These are phyloP conservation scores for Erebia epiphron DNA, from an alignment of 2,888 invertebrate genomes.

Conservation along the genomic window DNA sequence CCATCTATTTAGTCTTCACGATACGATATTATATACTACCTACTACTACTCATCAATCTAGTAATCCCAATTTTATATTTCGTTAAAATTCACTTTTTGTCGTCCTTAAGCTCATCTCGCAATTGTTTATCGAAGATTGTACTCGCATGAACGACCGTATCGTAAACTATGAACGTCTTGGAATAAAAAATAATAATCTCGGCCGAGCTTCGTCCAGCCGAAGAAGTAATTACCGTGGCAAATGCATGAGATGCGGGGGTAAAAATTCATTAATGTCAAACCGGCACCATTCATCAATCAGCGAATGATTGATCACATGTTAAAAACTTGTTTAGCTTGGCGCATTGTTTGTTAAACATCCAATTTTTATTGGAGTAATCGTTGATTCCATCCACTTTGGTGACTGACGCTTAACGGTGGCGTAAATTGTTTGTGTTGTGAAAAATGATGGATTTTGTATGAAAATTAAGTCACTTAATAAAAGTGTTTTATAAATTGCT, in stretches of 20 bases:
- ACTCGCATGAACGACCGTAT: not conserved
- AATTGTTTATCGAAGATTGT: no score
- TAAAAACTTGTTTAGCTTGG: constrained; percentile 55
- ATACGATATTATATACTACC: not conserved
- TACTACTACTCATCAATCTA: no score
- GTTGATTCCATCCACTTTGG: constrained; percentile 21
- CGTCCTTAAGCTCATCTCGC: no score
- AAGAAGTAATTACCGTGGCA: constrained; percentile 53
- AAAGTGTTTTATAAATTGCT: not conserved
- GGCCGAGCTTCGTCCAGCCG: constrained; percentile 43
- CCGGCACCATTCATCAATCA: constrained; percentile 64
- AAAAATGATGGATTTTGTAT: not conserved
- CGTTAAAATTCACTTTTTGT: no score
- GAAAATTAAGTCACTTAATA: constrained; percentile 5
- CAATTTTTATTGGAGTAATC: constrained; percentile 39
- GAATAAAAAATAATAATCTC: constrained; percentile 34
- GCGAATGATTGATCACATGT: constrained; percentile 64
- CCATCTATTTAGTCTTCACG: constrained; percentile 6
- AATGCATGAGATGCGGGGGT: constrained; percentile 66
- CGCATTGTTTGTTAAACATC: constrained; percentile 48
- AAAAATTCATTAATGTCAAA: constrained; percentile 64
- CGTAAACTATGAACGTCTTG: constrained; percentile 14
- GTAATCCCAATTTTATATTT: no score
- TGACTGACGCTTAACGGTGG: constrained; percentile 19
- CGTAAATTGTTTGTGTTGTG: constrained; percentile 20